Percentiles rank a stretch among this genome's conserved stretches.
These are phyloP conservation scores for Pseudopleuronectes americanus DNA, from an alignment of 2,797 vertebrate genomes.

Conservation along the genomic window DNA sequence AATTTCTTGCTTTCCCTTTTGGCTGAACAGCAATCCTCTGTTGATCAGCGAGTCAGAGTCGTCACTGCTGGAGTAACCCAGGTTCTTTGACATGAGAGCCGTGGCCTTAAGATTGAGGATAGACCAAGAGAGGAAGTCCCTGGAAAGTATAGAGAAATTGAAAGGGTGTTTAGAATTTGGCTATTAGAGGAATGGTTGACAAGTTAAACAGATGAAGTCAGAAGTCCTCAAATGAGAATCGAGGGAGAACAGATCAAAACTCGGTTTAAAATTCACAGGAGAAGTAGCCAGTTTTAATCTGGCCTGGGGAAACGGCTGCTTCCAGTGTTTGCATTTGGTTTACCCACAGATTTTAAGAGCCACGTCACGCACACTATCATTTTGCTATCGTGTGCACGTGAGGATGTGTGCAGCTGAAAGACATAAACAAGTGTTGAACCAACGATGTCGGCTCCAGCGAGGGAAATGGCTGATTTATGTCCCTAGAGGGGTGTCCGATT, in stretches of 20 bases:
- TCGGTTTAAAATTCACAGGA: constrained; percentile 1
- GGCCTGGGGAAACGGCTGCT: constrained; percentile 25
- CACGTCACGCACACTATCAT: background rate
- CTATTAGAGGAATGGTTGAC: background rate
- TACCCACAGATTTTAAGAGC: background rate
- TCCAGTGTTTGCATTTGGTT: background rate
- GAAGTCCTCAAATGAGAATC: background rate
- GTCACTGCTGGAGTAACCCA: constrained; percentile 25
- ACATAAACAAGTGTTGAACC: constrained; percentile 44
- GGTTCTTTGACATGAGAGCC: constrained; percentile 35
- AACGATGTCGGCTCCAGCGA: constrained; percentile 33
- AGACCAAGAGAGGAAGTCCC: background rate
- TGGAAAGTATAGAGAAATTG: background rate
- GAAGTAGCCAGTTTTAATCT: constrained; percentile 10
- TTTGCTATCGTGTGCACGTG: background rate
- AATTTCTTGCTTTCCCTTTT: constrained; percentile 51
- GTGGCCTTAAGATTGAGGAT: background rate
- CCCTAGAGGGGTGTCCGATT: constrained; percentile 72
- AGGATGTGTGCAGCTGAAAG: constrained; percentile 29
- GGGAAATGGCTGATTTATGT: constrained; percentile 62
- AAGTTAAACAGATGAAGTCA: background rate
- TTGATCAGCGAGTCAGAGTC: constrained; percentile 29
- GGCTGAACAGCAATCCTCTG: constrained; percentile 48
- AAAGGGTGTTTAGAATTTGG: background rate
- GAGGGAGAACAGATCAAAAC: background rate